Percentiles rank a stretch among this genome's conserved stretches.
Conservation (phyloP, 2,113 vertebrate genomes). For the Lates calcarifer region DNA sequence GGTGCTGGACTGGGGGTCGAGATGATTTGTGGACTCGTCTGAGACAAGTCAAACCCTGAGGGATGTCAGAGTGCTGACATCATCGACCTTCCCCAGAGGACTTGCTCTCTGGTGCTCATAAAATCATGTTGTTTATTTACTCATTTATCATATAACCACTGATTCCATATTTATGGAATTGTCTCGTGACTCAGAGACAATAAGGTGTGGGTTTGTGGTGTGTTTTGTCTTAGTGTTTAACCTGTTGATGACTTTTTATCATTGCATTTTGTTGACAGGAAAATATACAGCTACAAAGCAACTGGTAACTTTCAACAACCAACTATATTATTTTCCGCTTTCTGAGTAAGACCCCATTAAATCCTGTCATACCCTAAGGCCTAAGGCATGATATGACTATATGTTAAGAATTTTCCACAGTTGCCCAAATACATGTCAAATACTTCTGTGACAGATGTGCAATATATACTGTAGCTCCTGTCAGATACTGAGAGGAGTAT, state of each 20-base stretch:
- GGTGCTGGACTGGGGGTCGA: constrained; percentile 36
- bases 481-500: not conserved
- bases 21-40: constrained; percentile 61
- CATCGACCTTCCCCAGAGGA: not conserved
- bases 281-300: not conserved
- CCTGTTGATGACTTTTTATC: not conserved
- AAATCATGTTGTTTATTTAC: constrained; percentile 30
- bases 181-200: not conserved
- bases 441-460: constrained; percentile 6
- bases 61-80: constrained; percentile 45
- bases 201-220: not conserved
- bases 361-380: constrained; percentile 3
- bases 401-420: constrained; percentile 24
- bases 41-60: constrained; percentile 14
- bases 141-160: constrained; percentile 11
- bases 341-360: constrained; percentile 1
- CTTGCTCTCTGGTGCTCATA: not conserved
- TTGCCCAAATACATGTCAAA: not conserved
- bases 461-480: not conserved
- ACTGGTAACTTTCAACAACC: no score
- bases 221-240: not conserved
- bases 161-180: not conserved
- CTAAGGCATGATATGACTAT: constrained; percentile 4
- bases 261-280: not conserved
- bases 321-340: not conserved